A percentile compares a stretch with the other conserved stretches of the same genome.
Conservation (phyloP, 2,113 vertebrate genomes). For the Psilopsiagon aymara region DNA sequence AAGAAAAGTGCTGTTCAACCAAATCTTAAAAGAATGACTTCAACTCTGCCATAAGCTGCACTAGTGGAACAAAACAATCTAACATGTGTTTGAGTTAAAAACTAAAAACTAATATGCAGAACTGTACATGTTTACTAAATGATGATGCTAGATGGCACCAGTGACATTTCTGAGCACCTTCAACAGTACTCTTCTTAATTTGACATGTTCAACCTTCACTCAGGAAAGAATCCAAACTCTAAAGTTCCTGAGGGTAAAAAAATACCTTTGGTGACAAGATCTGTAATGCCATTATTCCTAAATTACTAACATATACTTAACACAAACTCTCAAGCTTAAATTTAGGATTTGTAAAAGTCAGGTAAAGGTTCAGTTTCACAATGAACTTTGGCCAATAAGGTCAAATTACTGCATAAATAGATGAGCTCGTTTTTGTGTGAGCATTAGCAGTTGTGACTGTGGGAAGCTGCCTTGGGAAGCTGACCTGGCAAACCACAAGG, state of each 20-base stretch:
- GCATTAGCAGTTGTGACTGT: neutral
- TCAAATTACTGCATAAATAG: slow-evolving; percentile 17
- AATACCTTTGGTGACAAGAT: neutral
- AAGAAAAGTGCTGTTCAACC: neutral
- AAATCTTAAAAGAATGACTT: neutral
- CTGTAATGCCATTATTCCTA: neutral
- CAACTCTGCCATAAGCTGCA: neutral
- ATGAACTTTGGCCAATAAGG: slow-evolving; percentile 26
- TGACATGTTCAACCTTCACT: neutral
- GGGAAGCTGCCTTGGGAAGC: neutral
- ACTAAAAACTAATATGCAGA: neutral
- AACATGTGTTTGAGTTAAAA: neutral
- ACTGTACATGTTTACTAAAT: neutral
- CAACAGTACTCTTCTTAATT: neutral
- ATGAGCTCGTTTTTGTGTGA: neutral
- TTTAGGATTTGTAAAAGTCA: slow-evolving; percentile 19
- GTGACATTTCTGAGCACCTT: neutral
- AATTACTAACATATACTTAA: neutral
- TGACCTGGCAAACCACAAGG: neutral
- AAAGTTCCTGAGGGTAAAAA: neutral
- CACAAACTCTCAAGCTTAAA: neutral
- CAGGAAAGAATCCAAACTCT: neutral
- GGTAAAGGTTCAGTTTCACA: neutral
- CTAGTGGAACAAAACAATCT: neutral
- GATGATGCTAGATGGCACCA: neutral